These are phyloP conservation scores for Acanthopagrus latus DNA, from an alignment of 2,797 vertebrate genomes.

Conservation along the genomic window DNA sequence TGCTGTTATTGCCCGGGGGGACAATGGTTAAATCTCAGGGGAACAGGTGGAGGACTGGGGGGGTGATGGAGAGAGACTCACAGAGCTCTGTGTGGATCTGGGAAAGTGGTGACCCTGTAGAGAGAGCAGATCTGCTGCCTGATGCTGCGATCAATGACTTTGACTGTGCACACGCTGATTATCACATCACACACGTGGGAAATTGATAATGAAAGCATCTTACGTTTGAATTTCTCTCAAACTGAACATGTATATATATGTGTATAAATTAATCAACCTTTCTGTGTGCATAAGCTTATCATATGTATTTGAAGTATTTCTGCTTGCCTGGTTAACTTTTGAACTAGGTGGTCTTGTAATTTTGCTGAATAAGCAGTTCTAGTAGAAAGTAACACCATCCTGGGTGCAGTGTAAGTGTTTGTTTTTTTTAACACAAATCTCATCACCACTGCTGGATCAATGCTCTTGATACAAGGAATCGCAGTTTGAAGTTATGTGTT, in stretches of 20 bases:
- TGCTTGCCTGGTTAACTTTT: neutral
- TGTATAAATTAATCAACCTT: neutral
- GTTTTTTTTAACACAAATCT: neutral
- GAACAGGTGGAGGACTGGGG: slow-evolving; percentile 64
- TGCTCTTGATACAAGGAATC: no score
- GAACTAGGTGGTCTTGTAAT: neutral
- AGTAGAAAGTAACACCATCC: no score
- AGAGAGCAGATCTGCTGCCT: slow-evolving; percentile 54
- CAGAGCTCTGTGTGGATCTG: slow-evolving; percentile 60
- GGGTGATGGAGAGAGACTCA: slow-evolving; percentile 14
- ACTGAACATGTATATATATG: neutral
- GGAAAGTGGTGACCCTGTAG: slow-evolving; percentile 71
- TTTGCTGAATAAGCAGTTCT: neutral
- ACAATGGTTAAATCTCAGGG: slow-evolving; percentile 69
- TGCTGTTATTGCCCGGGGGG: no score
- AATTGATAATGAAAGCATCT: neutral
- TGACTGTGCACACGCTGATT: no score
- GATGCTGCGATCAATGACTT: no score
- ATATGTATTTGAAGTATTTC: neutral
- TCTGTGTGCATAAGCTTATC: no score
- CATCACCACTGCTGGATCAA: neutral
- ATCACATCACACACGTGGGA: no score
- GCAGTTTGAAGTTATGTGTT: no score
- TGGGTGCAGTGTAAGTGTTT: neutral
- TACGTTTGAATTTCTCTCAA: neutral